phyloP scores from a whole-genome alignment of 2,113 vertebrate genomes.

The Falcunculus frontatus region DNA sequence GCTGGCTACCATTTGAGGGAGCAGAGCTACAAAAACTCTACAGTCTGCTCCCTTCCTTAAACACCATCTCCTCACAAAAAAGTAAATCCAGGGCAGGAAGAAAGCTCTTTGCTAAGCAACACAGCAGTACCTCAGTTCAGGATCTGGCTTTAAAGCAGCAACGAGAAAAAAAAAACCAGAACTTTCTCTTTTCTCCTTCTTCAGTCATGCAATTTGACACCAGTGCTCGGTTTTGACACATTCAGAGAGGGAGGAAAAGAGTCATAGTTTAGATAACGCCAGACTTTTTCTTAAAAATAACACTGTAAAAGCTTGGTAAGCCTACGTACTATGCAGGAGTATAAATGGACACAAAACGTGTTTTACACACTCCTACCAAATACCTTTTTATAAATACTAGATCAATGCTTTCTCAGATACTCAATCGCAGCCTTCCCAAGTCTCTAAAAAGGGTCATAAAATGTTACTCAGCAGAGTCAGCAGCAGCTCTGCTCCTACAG shows the following conservation, averaged over 20 bases:
- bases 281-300: not conserved
- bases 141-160: not conserved
- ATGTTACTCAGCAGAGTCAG: not conserved
- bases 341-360: not conserved
- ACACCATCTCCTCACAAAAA: not conserved
- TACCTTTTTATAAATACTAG: not conserved
- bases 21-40: not conserved
- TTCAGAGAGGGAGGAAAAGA: not conserved
- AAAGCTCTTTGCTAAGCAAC: not conserved
- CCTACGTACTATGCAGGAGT: not conserved
- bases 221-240: not conserved
- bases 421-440: not conserved
- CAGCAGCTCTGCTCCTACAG: constrained; percentile 1
- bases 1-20: not conserved
- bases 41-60: not conserved
- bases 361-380: constrained; percentile 2
- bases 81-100: not conserved
- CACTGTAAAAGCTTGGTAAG: not conserved
- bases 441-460: constrained; percentile 13
- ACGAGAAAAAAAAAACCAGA: not conserved
- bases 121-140: not conserved
- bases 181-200: not conserved
- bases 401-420: not conserved
- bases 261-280: not conserved
- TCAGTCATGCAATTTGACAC: not conserved